A percentile compares a stretch with the other conserved stretches of the same genome.
phyloP scores from a whole-genome alignment of 2,113 vertebrate genomes.

The Lophura nycthemera region DNA sequence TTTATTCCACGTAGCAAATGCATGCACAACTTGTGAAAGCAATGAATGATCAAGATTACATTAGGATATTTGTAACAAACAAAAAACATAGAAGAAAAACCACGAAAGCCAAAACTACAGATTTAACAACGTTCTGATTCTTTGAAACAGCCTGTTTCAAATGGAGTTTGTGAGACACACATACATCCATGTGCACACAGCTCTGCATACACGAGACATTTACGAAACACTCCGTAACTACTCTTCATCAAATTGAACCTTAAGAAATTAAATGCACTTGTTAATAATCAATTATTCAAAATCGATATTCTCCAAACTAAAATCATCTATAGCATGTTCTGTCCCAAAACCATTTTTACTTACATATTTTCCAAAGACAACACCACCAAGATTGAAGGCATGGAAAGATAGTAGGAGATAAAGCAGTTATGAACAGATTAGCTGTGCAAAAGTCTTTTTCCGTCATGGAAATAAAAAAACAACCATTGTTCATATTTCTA shows the following conservation, averaged over 20 bases:
- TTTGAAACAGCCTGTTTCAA: neutral
- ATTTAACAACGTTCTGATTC: slow-evolving; percentile 29
- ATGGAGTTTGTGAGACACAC: neutral
- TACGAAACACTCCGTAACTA: neutral
- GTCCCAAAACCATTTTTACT: neutral
- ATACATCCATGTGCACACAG: neutral
- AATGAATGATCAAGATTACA: slow-evolving; percentile 52
- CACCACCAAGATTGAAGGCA: neutral
- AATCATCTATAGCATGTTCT: neutral
- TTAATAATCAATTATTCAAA: neutral
- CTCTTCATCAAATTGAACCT: slow-evolving; percentile 14
- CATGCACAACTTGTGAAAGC: slow-evolving; percentile 37
- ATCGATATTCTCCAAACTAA: neutral
- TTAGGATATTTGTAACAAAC: slow-evolving; percentile 25
- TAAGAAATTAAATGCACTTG: neutral
- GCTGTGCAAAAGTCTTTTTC: neutral
- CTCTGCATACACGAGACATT: neutral
- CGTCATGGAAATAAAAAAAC: neutral
- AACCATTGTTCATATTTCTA: neutral
- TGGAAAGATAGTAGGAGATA: neutral
- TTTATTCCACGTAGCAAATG: slow-evolving; percentile 12
- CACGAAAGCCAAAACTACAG: neutral
- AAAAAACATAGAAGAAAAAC: neutral
- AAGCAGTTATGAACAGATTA: neutral
- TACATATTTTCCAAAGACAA: neutral